These are phyloP conservation scores for Prosopocoilus inquinatus DNA, from an alignment of 2,888 invertebrate species.

Conservation along the genomic window DNA sequence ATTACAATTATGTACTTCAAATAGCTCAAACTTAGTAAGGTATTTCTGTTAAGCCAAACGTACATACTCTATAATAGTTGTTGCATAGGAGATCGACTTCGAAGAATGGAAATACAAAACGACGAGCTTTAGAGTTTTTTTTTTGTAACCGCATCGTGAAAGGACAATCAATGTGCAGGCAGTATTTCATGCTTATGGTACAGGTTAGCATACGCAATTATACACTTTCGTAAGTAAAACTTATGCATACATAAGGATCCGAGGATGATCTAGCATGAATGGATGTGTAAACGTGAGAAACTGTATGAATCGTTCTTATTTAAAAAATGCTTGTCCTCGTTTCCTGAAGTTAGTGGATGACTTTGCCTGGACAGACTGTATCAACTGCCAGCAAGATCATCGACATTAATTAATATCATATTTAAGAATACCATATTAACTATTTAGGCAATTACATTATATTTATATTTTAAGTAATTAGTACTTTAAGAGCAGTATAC, in stretches of 20 bases:
- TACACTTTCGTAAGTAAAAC: constrained; percentile 11
- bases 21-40: too few species aligned
- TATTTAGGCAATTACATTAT: constrained; percentile 27
- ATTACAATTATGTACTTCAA: too few species aligned
- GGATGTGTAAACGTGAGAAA: not conserved
- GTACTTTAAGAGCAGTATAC: constrained; percentile 21
- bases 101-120: constrained; percentile 5
- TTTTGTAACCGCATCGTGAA: constrained; percentile 5
- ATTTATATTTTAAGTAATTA: constrained; percentile 23
- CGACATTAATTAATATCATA: constrained; percentile 12
- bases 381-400: constrained; percentile 13
- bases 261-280: constrained; percentile 42
- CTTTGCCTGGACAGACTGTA: constrained; percentile 27
- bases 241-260: constrained; percentile 33
- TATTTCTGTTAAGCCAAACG: too few species aligned
- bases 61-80: too few species aligned
- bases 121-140: constrained; percentile 8
- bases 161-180: constrained; percentile 4
- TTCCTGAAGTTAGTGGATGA: constrained; percentile 37
- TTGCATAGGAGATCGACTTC: not conserved
- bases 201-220: constrained; percentile 28
- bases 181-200: constrained; percentile 31
- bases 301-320: constrained; percentile 37
- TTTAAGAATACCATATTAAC: constrained; percentile 23
- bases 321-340: constrained; percentile 47